These are phyloP conservation scores for Cotesia chilonis DNA, from an alignment of 1,140 invertebrate genomes.

Conservation along the genomic window DNA sequence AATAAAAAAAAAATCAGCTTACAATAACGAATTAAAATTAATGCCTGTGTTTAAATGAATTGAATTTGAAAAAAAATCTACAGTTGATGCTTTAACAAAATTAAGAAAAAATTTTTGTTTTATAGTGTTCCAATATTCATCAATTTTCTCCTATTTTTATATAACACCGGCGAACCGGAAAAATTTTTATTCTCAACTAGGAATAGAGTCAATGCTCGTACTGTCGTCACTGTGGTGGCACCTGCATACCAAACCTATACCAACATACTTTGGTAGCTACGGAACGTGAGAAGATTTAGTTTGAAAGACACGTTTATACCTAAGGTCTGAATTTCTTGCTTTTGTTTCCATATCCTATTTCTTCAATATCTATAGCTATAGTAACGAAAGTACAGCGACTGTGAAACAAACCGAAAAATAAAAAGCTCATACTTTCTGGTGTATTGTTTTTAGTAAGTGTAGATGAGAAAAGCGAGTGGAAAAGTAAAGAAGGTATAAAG, in stretches of 20 bases:
- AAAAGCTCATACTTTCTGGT: neutral
- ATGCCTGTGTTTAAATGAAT: too few species aligned
- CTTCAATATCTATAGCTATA: neutral
- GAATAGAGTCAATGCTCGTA: slow-evolving; percentile 1
- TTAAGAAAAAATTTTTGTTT: too few species aligned
- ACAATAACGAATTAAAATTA: too few species aligned
- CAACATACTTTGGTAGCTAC: neutral
- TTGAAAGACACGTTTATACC: slow-evolving; percentile 10
- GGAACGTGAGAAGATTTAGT: slow-evolving; percentile 17
- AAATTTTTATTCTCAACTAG: slow-evolving; percentile 8
- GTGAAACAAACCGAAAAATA: slow-evolving; percentile 3
- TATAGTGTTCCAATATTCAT: neutral
- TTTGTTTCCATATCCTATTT: too few species aligned
- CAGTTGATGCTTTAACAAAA: too few species aligned
- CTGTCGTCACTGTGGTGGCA: neutral
- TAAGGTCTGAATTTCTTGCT: neutral
- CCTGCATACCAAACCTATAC: slow-evolving; percentile 26
- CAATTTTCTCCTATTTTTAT: neutral
- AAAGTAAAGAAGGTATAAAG: neutral
- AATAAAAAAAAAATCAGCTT: too few species aligned
- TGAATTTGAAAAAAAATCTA: too few species aligned
- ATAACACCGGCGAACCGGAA: neutral
- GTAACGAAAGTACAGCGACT: neutral
- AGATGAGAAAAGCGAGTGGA: neutral
- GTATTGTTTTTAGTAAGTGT: neutral